These are phyloP conservation scores for Bucco capensis DNA, from an alignment of 2,113 vertebrate species.

Conservation along the genomic window DNA sequence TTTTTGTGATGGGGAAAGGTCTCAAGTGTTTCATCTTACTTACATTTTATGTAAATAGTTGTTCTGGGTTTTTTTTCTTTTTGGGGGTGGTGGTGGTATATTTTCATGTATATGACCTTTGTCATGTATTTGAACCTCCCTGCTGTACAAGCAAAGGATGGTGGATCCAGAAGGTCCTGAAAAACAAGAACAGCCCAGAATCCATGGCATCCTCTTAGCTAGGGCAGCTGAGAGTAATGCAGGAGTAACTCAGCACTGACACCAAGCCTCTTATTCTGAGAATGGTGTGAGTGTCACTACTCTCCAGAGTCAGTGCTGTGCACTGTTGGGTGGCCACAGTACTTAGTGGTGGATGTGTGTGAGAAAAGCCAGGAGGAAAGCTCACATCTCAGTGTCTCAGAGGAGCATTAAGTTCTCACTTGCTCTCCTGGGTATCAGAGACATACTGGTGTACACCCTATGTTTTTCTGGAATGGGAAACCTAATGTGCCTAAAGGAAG, in stretches of 20 bases:
- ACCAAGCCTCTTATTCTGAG: not conserved
- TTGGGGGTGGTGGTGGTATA: not conserved
- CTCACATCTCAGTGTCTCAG: not conserved
- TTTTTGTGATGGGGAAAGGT: not conserved
- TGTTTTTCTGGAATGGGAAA: not conserved
- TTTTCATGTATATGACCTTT: not conserved
- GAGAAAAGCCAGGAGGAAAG: not conserved
- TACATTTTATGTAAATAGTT: not conserved
- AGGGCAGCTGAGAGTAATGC: not conserved
- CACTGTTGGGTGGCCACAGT: not conserved
- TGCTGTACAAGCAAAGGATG: not conserved
- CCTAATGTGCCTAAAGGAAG: not conserved
- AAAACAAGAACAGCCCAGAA: not conserved
- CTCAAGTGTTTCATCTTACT: not conserved
- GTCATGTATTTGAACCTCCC: not conserved
- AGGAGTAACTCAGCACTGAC: not conserved
- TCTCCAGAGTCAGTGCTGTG: not conserved
- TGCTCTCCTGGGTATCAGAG: not conserved
- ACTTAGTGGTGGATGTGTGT: fast-evolving
- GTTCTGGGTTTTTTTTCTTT: not conserved
- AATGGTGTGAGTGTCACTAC: not conserved
- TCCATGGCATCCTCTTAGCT: not conserved
- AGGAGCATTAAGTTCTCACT: fast-evolving
- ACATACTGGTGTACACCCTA: not conserved
- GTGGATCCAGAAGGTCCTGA: not conserved